A percentile compares a stretch with the other conserved stretches of the same genome.
phyloP scores from a whole-genome alignment of 2,113 vertebrate species.

The Sebastes schlegelii region DNA sequence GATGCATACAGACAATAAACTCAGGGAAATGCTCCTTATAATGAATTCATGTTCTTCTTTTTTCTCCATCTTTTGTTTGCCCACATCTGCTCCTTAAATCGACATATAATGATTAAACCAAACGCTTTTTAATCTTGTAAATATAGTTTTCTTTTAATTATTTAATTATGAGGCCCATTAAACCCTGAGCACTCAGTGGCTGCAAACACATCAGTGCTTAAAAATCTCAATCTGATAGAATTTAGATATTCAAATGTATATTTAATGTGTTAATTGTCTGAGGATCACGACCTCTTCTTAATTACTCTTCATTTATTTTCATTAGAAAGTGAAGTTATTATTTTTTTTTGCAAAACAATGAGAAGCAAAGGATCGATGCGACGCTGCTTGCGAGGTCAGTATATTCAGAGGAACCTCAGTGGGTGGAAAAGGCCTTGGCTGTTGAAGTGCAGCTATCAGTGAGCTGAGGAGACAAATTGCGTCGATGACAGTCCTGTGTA shows the following conservation, averaged over 20 bases:
- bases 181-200: neutral
- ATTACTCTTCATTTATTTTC: neutral
- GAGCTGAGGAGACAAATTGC: conserved; percentile 62
- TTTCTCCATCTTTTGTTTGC: neutral
- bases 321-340: neutral
- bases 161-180: conserved; percentile 20
- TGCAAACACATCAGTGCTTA: neutral
- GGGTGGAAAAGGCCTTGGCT: conserved; percentile 23
- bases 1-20: conserved; percentile 45
- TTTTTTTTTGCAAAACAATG: neutral
- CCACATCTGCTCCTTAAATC: neutral
- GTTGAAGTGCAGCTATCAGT: conserved; percentile 47
- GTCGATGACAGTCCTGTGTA: conserved; percentile 56
- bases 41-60: conserved; percentile 37
- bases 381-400: neutral
- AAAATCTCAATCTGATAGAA: too few species aligned
- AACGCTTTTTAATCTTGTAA: neutral
- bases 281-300: neutral
- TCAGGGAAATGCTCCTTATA: conserved; percentile 19
- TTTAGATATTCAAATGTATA: neutral
- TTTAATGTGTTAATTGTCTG: neutral
- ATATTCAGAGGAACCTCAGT: neutral
- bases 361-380: too few species aligned
- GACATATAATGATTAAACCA: neutral
- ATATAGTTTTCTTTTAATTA: conserved; percentile 34